A percentile compares a stretch with the other conserved stretches of the same genome.
Conservation (phyloP, 2,888 invertebrate species). For the Parthenolecanium corni region DNA sequence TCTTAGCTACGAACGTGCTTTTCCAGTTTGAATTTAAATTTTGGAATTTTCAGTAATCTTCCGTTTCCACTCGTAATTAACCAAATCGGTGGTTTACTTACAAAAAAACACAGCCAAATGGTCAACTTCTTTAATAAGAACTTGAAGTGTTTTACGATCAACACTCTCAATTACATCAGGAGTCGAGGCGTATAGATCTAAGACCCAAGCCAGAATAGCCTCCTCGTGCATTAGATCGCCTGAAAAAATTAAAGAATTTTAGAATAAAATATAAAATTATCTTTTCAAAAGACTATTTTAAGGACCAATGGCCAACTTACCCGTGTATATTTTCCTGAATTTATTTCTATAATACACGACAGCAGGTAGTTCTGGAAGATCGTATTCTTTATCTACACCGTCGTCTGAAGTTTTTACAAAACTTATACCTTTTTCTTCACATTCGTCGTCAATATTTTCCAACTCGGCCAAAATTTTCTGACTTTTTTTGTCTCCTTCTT, state of each 20-base stretch:
- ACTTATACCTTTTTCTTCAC: slow-evolving; percentile 80
- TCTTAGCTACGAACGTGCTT: too few species aligned
- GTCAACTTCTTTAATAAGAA: slow-evolving; percentile 77
- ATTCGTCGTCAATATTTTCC: slow-evolving; percentile 87
- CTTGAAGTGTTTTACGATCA: slow-evolving; percentile 78
- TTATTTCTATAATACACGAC: slow-evolving; percentile 77
- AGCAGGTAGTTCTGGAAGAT: slow-evolving; percentile 65
- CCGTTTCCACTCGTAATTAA: too few species aligned
- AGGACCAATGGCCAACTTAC: slow-evolving; percentile 37
- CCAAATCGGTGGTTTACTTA: too few species aligned
- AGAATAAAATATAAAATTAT: too few species aligned
- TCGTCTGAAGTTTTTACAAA: slow-evolving; percentile 86
- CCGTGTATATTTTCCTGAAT: slow-evolving; percentile 75
- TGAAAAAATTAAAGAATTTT: too few species aligned
- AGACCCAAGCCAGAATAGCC: slow-evolving; percentile 77
- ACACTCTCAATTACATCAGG: slow-evolving; percentile 85
- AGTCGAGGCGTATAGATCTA: slow-evolving; percentile 67
- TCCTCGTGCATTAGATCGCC: slow-evolving; percentile 82
- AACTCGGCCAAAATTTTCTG: slow-evolving; percentile 77
- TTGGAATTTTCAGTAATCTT: too few species aligned
- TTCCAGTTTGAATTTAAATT: too few species aligned
- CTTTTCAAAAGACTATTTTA: too few species aligned
- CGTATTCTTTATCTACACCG: slow-evolving; percentile 76
- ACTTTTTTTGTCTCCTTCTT: slow-evolving; percentile 78
- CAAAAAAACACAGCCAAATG: slow-evolving; percentile 87